These are phyloP conservation scores for Cordilura impudica DNA, from an alignment of 2,888 invertebrate genomes.

Conservation along the genomic window DNA sequence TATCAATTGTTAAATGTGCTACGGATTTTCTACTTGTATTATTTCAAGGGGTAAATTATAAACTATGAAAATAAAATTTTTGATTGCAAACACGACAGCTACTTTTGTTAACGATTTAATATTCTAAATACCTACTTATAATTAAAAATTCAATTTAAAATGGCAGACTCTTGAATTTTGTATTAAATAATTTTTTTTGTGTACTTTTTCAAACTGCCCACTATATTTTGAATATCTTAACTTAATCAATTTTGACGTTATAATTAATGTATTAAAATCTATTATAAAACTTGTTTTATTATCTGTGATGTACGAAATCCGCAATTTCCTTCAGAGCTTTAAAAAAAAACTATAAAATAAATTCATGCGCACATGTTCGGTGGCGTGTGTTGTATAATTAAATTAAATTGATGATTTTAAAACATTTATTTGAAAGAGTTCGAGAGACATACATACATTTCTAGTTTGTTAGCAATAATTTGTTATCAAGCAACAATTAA, in stretches of 20 bases:
- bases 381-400: not conserved
- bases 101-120: too few species aligned
- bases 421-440: not conserved
- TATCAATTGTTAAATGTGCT: too few species aligned
- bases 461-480: too few species aligned
- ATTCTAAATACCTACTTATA: too few species aligned
- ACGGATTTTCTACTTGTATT: too few species aligned
- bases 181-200: too few species aligned
- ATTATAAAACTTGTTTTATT: not conserved
- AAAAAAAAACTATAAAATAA: not conserved
- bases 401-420: not conserved
- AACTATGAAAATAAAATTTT: too few species aligned
- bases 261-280: not conserved
- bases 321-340: not conserved
- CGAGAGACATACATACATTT: not conserved
- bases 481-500: not conserved
- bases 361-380: not conserved
- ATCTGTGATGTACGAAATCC: not conserved
- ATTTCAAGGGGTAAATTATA: too few species aligned
- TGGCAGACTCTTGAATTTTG: too few species aligned
- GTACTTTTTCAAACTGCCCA: not conserved
- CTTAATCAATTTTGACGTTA: not conserved
- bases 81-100: too few species aligned
- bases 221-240: not conserved
- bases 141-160: too few species aligned